Percentiles rank a stretch among this genome's conserved stretches.
phyloP scores from a whole-genome alignment of 2,888 invertebrate genomes.

The Stegophylla sp. region DNA sequence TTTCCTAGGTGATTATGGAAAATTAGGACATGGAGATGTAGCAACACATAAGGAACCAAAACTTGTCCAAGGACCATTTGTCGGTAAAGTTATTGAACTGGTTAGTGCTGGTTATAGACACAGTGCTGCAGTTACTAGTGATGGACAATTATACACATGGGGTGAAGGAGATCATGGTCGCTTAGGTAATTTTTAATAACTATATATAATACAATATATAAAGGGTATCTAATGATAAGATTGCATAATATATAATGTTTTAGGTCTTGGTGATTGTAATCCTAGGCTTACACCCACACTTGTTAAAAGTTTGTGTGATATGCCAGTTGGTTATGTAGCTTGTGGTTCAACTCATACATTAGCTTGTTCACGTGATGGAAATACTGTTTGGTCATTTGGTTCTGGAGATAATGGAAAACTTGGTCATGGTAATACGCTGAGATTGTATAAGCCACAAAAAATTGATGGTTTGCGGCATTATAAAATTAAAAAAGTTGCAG shows the following conservation, averaged over 20 bases:
- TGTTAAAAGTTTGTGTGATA: constrained; percentile 68
- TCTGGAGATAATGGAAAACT: constrained; percentile 70
- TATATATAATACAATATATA: too few relatives aligned
- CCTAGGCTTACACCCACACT: constrained; percentile 70
- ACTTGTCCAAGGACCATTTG: constrained; percentile 66
- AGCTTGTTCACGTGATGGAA: constrained; percentile 68
- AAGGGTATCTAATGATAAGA: neutral
- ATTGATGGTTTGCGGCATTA: constrained; percentile 70
- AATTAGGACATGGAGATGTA: constrained; percentile 69
- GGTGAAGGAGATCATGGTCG: constrained; percentile 70
- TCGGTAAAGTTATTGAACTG: constrained; percentile 67
- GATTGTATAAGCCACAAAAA: constrained; percentile 69
- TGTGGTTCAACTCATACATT: constrained; percentile 70
- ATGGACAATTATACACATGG: constrained; percentile 70
- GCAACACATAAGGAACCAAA: constrained; percentile 69
- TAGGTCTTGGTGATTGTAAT: constrained; percentile 71
- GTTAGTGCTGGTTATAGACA: constrained; percentile 70
- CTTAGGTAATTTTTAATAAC: constrained; percentile 63
- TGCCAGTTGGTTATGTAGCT: constrained; percentile 68
- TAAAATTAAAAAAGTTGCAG: constrained; percentile 69
- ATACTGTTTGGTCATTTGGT: constrained; percentile 70
- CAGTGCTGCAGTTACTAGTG: constrained; percentile 69
- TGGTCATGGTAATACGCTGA: constrained; percentile 67
- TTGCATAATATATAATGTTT: constrained; percentile 54
- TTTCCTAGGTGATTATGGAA: constrained; percentile 68